phyloP scores from a whole-genome alignment of 2,113 vertebrate genomes.

The Triplophysa siluroides region DNA sequence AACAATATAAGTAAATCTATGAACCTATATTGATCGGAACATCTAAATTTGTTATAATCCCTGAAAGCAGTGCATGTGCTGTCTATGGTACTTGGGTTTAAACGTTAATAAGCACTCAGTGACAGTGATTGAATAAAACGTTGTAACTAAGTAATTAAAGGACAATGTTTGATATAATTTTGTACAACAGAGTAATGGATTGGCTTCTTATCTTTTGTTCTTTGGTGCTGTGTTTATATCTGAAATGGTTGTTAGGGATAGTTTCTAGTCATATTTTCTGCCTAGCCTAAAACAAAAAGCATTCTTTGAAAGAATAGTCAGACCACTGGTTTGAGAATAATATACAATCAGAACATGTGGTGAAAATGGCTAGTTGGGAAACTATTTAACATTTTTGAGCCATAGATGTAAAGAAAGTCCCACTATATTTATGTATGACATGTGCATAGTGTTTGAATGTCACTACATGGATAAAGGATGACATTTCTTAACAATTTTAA shows the following conservation, averaged over 20 bases:
- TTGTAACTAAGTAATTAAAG: conserved; percentile 6
- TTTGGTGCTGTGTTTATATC: not conserved
- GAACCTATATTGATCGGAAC: not conserved
- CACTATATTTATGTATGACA: too few species aligned
- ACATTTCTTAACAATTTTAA: too few species aligned
- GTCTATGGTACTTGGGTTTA: conserved; percentile 4
- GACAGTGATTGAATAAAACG: conserved; percentile 17
- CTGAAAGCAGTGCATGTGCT: not conserved
- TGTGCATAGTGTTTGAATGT: too few species aligned
- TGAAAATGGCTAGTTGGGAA: too few species aligned
- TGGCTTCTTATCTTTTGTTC: not conserved
- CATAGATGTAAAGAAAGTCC: too few species aligned
- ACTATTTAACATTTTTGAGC: too few species aligned
- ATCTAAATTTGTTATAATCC: not conserved
- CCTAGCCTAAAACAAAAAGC: not conserved
- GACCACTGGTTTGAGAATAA: not conserved
- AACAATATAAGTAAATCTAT: too few species aligned
- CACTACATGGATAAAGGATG: too few species aligned
- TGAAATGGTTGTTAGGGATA: too few species aligned
- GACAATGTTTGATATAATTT: not conserved
- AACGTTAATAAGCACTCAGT: not conserved
- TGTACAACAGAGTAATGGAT: conserved; percentile 1
- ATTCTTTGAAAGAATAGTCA: not conserved
- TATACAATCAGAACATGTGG: not conserved
- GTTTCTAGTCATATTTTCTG: not conserved